These are phyloP conservation scores for Phataginus tetradactyla DNA, from an alignment of 2,797 vertebrate species.

Conservation along the genomic window DNA sequence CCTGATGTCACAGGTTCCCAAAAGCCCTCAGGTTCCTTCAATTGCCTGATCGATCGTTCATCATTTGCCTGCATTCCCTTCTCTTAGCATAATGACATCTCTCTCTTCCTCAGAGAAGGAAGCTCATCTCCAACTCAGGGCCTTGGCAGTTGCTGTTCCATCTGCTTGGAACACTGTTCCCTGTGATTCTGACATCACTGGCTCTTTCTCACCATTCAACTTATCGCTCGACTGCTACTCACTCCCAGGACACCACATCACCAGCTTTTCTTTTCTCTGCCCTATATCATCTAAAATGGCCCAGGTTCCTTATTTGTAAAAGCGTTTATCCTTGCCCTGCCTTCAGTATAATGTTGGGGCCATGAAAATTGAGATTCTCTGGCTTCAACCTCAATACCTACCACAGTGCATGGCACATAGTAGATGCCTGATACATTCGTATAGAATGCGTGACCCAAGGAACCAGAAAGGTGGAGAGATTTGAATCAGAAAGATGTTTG, in stretches of 20 bases:
- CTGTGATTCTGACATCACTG: rapidly evolving
- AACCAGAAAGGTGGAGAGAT: neutral
- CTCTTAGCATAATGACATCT: neutral
- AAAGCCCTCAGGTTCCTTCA: neutral
- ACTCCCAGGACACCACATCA: rapidly evolving
- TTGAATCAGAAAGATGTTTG: rapidly evolving
- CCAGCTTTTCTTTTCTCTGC: neutral
- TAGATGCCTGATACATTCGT: neutral
- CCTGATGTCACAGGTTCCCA: no score
- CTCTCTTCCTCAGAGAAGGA: neutral
- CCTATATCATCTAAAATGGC: neutral
- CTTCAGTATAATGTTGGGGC: neutral
- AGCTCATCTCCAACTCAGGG: neutral
- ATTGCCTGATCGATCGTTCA: no score
- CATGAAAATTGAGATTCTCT: neutral
- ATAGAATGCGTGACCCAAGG: rapidly evolving
- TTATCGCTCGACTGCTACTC: neutral
- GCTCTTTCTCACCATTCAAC: neutral
- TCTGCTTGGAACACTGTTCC: neutral
- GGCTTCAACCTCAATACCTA: neutral
- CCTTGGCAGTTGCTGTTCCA: neutral
- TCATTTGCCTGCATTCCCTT: neutral
- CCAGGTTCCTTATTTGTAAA: neutral
- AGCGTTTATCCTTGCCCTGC: neutral
- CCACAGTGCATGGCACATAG: no score